A percentile compares a stretch with the other conserved stretches of the same genome.
Conservation (phyloP, 2,888 invertebrate genomes). For the Chesias legatella region DNA sequence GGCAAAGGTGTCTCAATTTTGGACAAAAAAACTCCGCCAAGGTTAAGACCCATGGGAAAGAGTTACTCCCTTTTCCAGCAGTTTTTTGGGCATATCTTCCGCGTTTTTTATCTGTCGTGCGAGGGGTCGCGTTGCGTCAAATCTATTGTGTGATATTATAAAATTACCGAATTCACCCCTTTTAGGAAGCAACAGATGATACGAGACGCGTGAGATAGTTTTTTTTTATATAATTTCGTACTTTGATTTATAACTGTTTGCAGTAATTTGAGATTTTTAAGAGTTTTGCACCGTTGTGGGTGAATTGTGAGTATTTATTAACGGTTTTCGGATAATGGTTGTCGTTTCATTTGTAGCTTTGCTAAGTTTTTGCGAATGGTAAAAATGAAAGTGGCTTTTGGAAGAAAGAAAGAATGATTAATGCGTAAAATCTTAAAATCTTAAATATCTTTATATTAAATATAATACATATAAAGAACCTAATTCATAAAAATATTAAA, state of each 20-base stretch:
- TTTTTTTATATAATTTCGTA: conserved; percentile 49
- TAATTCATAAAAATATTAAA: too few species aligned
- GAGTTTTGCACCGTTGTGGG: conserved; percentile 58
- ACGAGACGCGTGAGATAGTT: conserved; percentile 72
- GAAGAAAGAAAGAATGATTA: too few species aligned
- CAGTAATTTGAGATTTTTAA: conserved; percentile 78
- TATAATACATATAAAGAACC: too few species aligned
- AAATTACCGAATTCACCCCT: conserved; percentile 64
- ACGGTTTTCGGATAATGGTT: conserved; percentile 54
- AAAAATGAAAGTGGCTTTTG: conserved; percentile 1
- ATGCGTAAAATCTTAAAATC: too few species aligned
- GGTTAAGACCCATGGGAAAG: conserved; percentile 81
- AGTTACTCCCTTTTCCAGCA: conserved; percentile 70
- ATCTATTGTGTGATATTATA: conserved; percentile 46
- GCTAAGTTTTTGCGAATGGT: conserved; percentile 5
- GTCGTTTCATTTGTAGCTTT: conserved; percentile 35
- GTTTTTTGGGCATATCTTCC: conserved; percentile 58
- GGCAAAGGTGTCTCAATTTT: conserved; percentile 78
- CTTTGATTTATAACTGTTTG: conserved; percentile 78
- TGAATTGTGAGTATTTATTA: conserved; percentile 55
- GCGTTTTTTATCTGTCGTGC: conserved; percentile 64
- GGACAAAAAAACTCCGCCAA: conserved; percentile 65
- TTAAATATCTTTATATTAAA: too few species aligned
- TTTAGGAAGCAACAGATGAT: conserved; percentile 68
- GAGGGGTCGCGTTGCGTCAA: conserved; percentile 54